Evolutionary conservation across 2,888 invertebrate genomes (phyloP).

Genomic region (Andrena camellia): DNA sequence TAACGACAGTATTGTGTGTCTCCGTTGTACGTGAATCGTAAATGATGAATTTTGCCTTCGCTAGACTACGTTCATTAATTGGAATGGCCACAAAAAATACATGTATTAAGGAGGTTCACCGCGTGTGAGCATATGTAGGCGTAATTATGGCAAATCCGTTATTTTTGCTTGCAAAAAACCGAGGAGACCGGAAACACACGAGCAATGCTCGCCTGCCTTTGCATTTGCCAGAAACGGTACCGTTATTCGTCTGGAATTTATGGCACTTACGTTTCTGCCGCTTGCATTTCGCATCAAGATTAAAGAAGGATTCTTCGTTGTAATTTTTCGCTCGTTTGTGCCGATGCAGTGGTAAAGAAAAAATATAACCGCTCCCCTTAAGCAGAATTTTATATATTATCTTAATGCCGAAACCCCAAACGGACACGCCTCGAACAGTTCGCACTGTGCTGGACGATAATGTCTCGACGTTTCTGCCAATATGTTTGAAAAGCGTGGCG

Average conservation of each 20-base stretch:
- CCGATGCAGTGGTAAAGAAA: too few relatives aligned
- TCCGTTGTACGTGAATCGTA: too few relatives aligned
- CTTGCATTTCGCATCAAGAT: slow-evolving; percentile 13
- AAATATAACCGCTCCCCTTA: too few relatives aligned
- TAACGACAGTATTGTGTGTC: too few relatives aligned
- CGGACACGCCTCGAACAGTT: background rate
- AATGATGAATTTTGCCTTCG: too few relatives aligned
- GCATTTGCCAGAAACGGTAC: slow-evolving; percentile 52
- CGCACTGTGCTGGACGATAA: slow-evolving; percentile 7
- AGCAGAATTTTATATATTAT: too few relatives aligned
- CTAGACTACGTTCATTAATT: slow-evolving; percentile 14
- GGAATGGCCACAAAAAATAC: slow-evolving; percentile 1
- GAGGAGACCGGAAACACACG: slow-evolving; percentile 59
- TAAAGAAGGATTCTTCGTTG: background rate
- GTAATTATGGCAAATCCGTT: slow-evolving; percentile 53
- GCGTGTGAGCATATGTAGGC: slow-evolving; percentile 6
- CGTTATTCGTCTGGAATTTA: slow-evolving; percentile 73
- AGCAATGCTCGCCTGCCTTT: slow-evolving; percentile 49
- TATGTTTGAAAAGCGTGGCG: slow-evolving; percentile 26
- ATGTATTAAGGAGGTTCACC: background rate
- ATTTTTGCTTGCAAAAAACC: slow-evolving; percentile 31
- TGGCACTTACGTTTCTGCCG: slow-evolving; percentile 54
- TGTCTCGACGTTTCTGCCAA: slow-evolving; percentile 52
- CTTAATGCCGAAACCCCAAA: background rate
- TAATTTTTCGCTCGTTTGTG: too few relatives aligned